Evolutionary conservation across 2,113 vertebrate genomes (phyloP).

Genomic region (Mastomys natalensis): DNA sequence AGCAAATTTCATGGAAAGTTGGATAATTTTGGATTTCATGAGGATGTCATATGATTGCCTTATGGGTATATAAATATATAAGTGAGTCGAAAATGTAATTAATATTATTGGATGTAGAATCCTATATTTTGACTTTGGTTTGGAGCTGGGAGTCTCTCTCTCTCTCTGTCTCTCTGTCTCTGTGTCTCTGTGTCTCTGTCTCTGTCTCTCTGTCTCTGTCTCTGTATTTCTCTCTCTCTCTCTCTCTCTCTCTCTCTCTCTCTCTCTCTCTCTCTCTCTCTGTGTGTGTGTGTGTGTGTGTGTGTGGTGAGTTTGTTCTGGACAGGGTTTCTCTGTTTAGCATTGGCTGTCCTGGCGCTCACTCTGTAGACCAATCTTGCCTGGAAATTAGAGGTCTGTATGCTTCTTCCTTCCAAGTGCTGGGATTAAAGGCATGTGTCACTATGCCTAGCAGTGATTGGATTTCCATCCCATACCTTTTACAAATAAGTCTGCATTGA

Average conservation of each 20-base stretch:
- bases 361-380: background rate
- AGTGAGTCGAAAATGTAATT: background rate
- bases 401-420: background rate
- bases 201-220: too few relatives aligned
- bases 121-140: background rate
- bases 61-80: background rate
- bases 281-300: too few relatives aligned
- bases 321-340: background rate
- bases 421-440: background rate
- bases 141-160: background rate
- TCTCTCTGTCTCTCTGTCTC: too few relatives aligned
- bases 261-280: background rate
- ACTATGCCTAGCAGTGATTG: background rate
- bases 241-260: background rate
- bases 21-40: background rate
- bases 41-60: background rate
- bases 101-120: background rate
- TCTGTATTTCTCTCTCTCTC: background rate
- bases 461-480: background rate
- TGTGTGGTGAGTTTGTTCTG: background rate
- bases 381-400: background rate
- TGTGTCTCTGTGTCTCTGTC: background rate
- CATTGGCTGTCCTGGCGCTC: background rate
- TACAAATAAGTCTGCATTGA: background rate
- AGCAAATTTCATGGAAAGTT: slow-evolving; percentile 27